phyloP scores from a whole-genome alignment of 2,888 invertebrate genomes.

The Tachina fera region DNA sequence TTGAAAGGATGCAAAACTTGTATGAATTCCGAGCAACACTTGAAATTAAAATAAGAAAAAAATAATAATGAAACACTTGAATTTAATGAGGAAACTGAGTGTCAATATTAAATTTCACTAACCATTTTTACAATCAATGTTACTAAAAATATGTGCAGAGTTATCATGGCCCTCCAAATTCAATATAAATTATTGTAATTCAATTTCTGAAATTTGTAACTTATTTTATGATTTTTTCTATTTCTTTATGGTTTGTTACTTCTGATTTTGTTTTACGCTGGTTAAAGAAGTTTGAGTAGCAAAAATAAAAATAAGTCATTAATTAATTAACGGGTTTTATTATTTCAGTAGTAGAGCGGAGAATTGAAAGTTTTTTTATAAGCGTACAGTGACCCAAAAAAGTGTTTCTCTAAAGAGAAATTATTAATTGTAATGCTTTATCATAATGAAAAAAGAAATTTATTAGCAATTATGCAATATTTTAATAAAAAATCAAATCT shows the following conservation, averaged over 20 bases:
- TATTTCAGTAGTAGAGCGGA: constrained; percentile 30
- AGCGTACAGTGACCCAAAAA: constrained; percentile 14
- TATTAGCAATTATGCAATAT: too few species aligned
- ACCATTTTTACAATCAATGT: constrained; percentile 33
- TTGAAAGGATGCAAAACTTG: constrained; percentile 50
- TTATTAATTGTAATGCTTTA: too few species aligned
- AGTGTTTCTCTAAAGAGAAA: background rate
- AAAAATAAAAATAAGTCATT: constrained; percentile 1
- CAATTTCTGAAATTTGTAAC: constrained; percentile 20
- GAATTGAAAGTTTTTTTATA: constrained; percentile 2
- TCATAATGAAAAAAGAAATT: too few species aligned
- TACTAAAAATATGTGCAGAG: constrained; percentile 38
- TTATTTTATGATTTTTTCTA: background rate
- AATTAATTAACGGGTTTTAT: constrained; percentile 64
- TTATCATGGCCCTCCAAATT: constrained; percentile 35
- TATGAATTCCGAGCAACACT: constrained; percentile 55
- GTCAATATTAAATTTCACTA: constrained; percentile 16
- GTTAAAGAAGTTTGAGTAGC: constrained; percentile 18
- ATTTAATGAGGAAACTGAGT: background rate
- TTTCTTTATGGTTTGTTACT: background rate
- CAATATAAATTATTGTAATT: background rate
- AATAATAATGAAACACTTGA: background rate
- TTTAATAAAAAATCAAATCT: too few species aligned
- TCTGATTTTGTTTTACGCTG: background rate
- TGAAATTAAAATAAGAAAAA: background rate